Percentiles rank a stretch among this genome's conserved stretches.
Conservation (phyloP, 2,888 invertebrate genomes). For the Buathra laborator region DNA sequence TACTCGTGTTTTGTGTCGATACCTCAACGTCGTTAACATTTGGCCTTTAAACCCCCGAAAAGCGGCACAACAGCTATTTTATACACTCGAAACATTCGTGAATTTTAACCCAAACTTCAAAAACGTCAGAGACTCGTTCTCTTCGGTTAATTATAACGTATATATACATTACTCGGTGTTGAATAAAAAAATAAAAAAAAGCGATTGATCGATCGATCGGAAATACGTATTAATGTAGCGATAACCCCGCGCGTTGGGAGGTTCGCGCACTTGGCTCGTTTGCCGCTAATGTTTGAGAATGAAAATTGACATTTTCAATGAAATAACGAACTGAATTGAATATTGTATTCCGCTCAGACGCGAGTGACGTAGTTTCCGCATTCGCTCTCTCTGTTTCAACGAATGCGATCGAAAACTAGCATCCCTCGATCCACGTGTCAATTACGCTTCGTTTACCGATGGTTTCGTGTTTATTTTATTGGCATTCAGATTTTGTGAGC, state of each 20-base stretch:
- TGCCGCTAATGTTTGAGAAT: background rate
- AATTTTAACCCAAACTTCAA: background rate
- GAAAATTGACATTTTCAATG: background rate
- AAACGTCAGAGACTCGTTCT: background rate
- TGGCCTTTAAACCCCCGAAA: background rate
- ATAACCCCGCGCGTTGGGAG: background rate
- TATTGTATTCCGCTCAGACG: background rate
- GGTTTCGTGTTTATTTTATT: slow-evolving; percentile 57
- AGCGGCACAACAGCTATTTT: background rate
- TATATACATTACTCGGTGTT: slow-evolving; percentile 2
- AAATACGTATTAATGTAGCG: background rate
- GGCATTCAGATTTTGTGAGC: slow-evolving; percentile 22
- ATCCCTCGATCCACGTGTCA: slow-evolving; percentile 45
- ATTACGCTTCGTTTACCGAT: slow-evolving; percentile 34
- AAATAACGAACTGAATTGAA: background rate
- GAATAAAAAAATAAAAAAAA: background rate
- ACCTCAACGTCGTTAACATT: slow-evolving; percentile 37
- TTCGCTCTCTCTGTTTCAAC: background rate
- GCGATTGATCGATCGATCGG: slow-evolving; percentile 4
- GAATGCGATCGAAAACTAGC: background rate
- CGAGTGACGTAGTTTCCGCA: background rate
- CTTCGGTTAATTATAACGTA: slow-evolving; percentile 17
- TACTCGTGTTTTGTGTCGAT: slow-evolving; percentile 6
- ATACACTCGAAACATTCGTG: background rate
- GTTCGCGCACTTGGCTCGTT: background rate